Evolutionary conservation across 92 coral and sea anemone species (phyloP), one percentile per base, ranked within the genome.

Genomic region (Virgularia gustaviana): DNA sequence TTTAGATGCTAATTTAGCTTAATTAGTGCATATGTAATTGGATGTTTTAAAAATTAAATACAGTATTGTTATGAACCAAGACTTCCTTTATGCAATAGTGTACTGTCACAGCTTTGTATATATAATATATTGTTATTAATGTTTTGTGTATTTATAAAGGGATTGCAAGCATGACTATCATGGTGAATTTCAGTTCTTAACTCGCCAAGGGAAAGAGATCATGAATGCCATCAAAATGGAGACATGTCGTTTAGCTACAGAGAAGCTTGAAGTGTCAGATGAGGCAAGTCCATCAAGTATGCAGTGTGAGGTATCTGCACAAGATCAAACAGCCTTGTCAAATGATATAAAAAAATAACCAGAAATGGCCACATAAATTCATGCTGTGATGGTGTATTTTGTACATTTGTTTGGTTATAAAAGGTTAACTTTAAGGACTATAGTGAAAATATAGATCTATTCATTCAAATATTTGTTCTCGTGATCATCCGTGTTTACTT

Each of bases 141-240:
- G 1, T 1, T 25, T 43, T 25, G 18, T 38, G 12, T 59, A 22
- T 44, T 43, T 68, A 76, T 83, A 5, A 81, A 89, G 98, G 63
- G 91, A 88, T 37, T 92, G 96, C 52, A 92, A 86, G 52, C 73
- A 83, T 12, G 86, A 90, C 2, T n/a, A n/a, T n/a, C 88, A 89
- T 70, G 96, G 98, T 19, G 92, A 86, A 72, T 92, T 78, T 63
- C 92, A 92, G 63, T 92, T 89, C 73, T 79, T 92, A 9, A 84
- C 98, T 13, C 90, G 95, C 9, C 96, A 82, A 63, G 98, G 98
- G 47, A 78, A 91, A 70, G 98, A 92, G 75, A 92, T 92, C 63
- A 81, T 92, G 45, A 95, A 86, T 71, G 82, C 90, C 24, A 83
- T 92, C 3, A 92, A 92, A 83, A 83, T 87, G 32, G 96, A 89